phyloP scores from a whole-genome alignment of 2,888 invertebrate genomes.

The Agriopis aurantiaria region DNA sequence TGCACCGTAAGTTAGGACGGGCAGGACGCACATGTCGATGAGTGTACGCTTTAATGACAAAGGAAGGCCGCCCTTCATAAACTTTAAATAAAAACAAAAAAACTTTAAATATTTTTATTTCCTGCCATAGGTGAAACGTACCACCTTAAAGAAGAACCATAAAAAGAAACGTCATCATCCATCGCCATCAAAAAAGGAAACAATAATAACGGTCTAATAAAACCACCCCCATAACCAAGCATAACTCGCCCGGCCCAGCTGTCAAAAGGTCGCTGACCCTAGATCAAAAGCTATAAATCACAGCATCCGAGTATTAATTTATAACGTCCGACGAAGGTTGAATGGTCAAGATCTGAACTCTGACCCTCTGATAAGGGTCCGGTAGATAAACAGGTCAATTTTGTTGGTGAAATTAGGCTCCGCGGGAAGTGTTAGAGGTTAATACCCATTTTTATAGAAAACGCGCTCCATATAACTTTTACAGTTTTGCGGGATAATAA shows the following conservation, averaged over 20 bases:
- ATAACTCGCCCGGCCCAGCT: conserved; percentile 22
- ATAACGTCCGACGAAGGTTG: conserved; percentile 31
- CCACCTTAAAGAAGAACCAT: background rate
- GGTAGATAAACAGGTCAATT: conserved; percentile 35
- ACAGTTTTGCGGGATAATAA: no score
- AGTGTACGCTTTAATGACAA: no score
- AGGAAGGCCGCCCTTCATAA: no score
- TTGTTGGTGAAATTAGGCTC: conserved; percentile 16
- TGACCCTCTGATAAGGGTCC: conserved; percentile 36
- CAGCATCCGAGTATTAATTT: conserved; percentile 45
- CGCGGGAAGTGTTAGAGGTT: background rate
- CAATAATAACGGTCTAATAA: conserved; percentile 11
- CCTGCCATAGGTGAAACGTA: no score
- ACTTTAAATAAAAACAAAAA: no score
- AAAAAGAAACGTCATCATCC: background rate
- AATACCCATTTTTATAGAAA: background rate
- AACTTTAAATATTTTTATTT: no score
- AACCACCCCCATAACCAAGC: conserved; percentile 10
- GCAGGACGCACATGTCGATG: no score
- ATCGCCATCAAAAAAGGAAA: conserved; percentile 19
- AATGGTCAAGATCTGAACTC: conserved; percentile 33
- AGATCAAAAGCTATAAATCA: conserved; percentile 49
- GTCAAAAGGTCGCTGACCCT: conserved; percentile 49
- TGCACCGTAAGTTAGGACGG: no score
- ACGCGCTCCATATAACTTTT: background rate